Conservation (phyloP, 2,888 invertebrate species). For the Lucinisca nassula region DNA sequence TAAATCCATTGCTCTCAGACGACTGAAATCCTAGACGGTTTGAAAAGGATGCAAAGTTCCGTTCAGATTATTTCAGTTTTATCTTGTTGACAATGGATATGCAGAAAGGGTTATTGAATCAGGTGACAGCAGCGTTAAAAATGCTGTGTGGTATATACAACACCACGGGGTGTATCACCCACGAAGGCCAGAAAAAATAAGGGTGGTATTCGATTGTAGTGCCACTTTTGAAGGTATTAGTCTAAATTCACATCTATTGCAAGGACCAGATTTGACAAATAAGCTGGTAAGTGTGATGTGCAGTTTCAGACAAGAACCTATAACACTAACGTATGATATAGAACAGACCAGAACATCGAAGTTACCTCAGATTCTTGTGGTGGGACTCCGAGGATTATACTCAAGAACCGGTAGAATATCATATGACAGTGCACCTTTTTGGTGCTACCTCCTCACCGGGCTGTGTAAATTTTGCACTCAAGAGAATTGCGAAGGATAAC, state of each 20-base stretch:
- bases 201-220: constrained; percentile 67
- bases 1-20: background rate
- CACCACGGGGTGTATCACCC: constrained; percentile 47
- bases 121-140: background rate
- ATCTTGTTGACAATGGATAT: constrained; percentile 14
- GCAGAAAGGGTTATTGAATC: background rate
- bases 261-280: constrained; percentile 67
- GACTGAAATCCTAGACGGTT: constrained; percentile 1
- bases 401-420: constrained; percentile 35
- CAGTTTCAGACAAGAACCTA: constrained; percentile 44
- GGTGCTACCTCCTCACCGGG: constrained; percentile 64
- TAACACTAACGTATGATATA: constrained; percentile 62
- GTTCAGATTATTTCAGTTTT: constrained; percentile 1
- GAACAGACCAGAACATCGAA: constrained; percentile 36
- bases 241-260: constrained; percentile 50
- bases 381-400: constrained; percentile 15
- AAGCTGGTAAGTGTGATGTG: constrained; percentile 58
- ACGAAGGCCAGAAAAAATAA: constrained; percentile 24
- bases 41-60: background rate
- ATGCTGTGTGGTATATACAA: constrained; percentile 24
- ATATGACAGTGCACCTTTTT: constrained; percentile 66
- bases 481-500: constrained; percentile 27
- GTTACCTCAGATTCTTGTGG: constrained; percentile 62
- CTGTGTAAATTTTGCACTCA: constrained; percentile 61
- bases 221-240: constrained; percentile 31